A percentile compares a stretch with the other conserved stretches of the same genome.
Conservation (phyloP, 2,113 vertebrate species). For the Lophius piscatorius region DNA sequence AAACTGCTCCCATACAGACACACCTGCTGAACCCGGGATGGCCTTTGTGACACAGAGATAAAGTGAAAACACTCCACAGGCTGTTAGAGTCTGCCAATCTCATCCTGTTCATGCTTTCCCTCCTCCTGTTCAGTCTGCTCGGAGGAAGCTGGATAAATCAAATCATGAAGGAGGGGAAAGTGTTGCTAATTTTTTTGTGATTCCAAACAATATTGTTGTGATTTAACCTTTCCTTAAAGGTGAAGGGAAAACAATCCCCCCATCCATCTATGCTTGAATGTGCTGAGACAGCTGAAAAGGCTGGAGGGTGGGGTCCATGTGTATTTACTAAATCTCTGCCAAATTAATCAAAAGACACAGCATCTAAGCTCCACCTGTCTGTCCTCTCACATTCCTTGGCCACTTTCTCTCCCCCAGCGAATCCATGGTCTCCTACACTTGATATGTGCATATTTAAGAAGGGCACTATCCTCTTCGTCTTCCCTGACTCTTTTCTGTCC, state of each 20-base stretch:
- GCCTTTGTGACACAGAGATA: slow-evolving; percentile 74
- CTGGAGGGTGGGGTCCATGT: slow-evolving; percentile 75
- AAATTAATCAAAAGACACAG: slow-evolving; percentile 79
- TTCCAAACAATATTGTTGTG: slow-evolving; percentile 76
- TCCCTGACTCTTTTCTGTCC: slow-evolving; percentile 33
- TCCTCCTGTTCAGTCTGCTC: slow-evolving; percentile 13
- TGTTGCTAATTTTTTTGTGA: slow-evolving; percentile 74
- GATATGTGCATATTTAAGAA: slow-evolving; percentile 76
- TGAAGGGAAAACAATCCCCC: slow-evolving; percentile 14
- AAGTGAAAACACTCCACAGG: slow-evolving; percentile 69
- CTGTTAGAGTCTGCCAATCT: slow-evolving; percentile 56
- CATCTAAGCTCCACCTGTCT: slow-evolving; percentile 72
- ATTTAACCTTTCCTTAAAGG: slow-evolving; percentile 78
- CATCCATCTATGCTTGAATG: slow-evolving; percentile 53
- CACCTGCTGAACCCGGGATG: slow-evolving; percentile 68
- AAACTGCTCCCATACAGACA: slow-evolving; percentile 67
- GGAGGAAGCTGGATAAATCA: slow-evolving; percentile 70
- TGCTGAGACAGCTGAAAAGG: slow-evolving; percentile 79
- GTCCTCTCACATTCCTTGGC: slow-evolving; percentile 61
- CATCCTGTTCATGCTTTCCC: slow-evolving; percentile 19
- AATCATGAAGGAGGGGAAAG: slow-evolving; percentile 47
- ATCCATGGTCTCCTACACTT: slow-evolving; percentile 48
- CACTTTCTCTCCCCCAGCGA: slow-evolving; percentile 66
- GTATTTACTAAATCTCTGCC: slow-evolving; percentile 78
- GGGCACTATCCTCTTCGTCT: slow-evolving; percentile 35